Conservation (phyloP, 35 echinoderm and acorn worm genomes). For the Strongylocentrotus purpuratus region DNA sequence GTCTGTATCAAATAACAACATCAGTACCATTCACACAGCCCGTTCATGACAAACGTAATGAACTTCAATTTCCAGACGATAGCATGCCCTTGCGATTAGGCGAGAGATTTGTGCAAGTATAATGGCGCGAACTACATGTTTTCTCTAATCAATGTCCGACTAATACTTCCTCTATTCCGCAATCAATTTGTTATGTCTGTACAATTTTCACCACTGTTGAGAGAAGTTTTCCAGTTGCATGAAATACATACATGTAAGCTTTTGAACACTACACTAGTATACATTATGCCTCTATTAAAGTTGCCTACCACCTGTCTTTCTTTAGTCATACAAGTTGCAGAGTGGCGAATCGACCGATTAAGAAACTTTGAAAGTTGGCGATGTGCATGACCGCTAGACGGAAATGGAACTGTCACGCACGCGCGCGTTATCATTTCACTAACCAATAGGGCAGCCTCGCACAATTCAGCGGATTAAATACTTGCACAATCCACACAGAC, state of each 20-base stretch:
- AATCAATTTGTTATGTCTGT: not conserved
- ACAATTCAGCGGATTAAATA: not conserved
- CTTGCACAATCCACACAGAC: not conserved
- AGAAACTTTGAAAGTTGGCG: not conserved
- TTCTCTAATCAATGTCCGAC: not conserved
- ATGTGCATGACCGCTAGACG: not conserved
- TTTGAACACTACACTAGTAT: not conserved
- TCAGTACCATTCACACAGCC: not conserved
- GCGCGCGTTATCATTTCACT: not conserved
- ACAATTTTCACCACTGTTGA: not conserved
- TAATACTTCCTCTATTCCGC: not conserved
- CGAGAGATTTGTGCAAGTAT: not conserved
- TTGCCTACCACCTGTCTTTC: too few relatives aligned
- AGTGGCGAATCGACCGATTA: not conserved
- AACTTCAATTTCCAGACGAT: not conserved
- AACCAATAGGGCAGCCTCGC: not conserved
- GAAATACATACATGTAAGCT: not conserved
- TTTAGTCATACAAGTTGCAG: not conserved
- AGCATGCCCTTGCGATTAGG: not conserved
- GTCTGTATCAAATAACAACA: not conserved
- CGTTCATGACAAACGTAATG: not conserved
- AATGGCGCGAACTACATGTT: not conserved
- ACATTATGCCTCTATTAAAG: not conserved
- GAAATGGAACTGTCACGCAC: not conserved
- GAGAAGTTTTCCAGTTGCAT: not conserved